Conservation (phyloP, 1,140 invertebrate species). For the Triops longicaudatus region DNA sequence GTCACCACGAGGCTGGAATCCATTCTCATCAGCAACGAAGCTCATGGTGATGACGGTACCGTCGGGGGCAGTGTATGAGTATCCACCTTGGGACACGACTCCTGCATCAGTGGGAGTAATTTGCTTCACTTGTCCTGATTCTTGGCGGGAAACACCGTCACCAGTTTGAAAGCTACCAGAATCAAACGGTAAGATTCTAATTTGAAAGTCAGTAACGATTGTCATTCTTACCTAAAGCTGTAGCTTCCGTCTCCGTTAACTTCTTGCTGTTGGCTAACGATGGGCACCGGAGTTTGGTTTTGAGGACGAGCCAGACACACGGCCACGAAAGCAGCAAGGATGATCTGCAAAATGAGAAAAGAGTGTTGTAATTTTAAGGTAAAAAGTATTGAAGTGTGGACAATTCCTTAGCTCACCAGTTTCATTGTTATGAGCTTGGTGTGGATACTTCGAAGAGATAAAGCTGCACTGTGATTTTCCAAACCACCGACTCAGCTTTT, state of each 20-base stretch:
- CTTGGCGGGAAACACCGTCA: constrained; percentile 57
- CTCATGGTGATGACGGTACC: constrained; percentile 30
- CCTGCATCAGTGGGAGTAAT: constrained; percentile 21
- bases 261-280: constrained; percentile 55
- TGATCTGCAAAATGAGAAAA: neutral
- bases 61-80: constrained; percentile 32
- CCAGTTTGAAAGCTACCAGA: constrained; percentile 57
- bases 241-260: constrained; percentile 41
- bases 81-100: constrained; percentile 38
- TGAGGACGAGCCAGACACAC: constrained; percentile 18
- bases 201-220: neutral
- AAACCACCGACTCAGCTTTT: neutral
- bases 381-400: too few species aligned
- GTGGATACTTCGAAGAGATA: neutral
- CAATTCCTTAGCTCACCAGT: neutral
- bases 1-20: constrained; percentile 34
- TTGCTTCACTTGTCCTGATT: constrained; percentile 35
- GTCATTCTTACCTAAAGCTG: constrained; percentile 31
- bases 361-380: neutral
- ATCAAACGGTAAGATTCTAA: neutral
- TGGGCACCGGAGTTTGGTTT: constrained; percentile 48
- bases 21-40: constrained; percentile 34
- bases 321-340: constrained; percentile 20
- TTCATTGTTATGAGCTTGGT: neutral
- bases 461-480: neutral